Conservation (phyloP, 1,140 invertebrate species). For the Heterodera carotae region DNA sequence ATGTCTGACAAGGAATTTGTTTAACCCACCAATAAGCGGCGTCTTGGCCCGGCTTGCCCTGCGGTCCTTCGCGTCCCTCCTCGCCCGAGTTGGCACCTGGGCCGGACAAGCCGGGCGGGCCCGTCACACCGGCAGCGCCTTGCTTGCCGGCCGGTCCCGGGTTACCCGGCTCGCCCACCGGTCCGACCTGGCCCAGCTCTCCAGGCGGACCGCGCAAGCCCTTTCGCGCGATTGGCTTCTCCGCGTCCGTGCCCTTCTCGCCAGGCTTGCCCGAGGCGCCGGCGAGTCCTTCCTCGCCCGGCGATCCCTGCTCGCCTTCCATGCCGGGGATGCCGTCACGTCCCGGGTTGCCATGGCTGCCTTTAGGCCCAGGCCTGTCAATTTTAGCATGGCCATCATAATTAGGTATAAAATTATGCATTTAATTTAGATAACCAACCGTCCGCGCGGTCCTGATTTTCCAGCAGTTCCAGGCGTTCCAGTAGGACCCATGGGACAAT, state of each 20-base stretch:
- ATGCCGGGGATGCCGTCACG: conserved; percentile 43
- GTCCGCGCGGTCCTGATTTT: conserved; percentile 38
- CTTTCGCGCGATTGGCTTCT: conserved; percentile 53
- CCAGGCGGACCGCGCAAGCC: conserved; percentile 48
- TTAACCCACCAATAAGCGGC: conserved; percentile 26
- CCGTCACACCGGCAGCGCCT: conserved; percentile 35
- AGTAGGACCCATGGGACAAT: conserved; percentile 44
- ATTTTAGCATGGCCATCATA: no score
- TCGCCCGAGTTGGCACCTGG: conserved; percentile 43
- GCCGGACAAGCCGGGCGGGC: conserved; percentile 41
- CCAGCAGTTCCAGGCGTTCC: conserved; percentile 42
- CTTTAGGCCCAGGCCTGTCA: conserved; percentile 34
- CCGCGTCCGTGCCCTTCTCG: conserved; percentile 46
- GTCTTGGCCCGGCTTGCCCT: conserved; percentile 30
- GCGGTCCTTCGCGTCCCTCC: conserved; percentile 42
- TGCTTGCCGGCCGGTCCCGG: conserved; percentile 35
- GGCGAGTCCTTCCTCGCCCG: conserved; percentile 35
- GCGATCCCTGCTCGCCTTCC: conserved; percentile 37
- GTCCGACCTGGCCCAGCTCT: conserved; percentile 31
- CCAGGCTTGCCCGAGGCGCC: conserved; percentile 44
- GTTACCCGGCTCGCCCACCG: conserved; percentile 32
- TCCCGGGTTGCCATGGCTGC: conserved; percentile 40
- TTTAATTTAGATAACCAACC: not conserved
- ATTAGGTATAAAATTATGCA: not conserved
- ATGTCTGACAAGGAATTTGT: not conserved